Evolutionary conservation across 2,113 vertebrate genomes (phyloP).

Genomic region (Oenanthe melanoleuca): DNA sequence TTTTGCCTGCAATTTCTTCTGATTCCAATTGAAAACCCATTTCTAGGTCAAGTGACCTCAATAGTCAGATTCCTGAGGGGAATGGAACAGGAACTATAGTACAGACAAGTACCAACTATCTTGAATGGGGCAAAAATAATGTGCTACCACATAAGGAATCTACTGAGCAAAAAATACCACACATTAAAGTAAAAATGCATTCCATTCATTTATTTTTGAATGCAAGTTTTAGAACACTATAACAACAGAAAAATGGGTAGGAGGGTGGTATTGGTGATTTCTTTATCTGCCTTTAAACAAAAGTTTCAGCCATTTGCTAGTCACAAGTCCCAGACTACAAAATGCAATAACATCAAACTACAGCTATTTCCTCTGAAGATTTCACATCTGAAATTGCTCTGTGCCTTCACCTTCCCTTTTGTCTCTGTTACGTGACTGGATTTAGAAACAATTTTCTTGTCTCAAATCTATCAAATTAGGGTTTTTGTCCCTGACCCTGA

Average conservation of each 20-base stretch:
- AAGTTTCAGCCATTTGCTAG: not conserved
- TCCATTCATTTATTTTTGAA: not conserved
- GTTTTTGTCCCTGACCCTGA: not conserved
- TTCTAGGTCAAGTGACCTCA: slow-evolving; percentile 13
- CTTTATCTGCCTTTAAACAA: not conserved
- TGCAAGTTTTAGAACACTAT: not conserved
- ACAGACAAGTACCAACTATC: not conserved
- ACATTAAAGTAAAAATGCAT: not conserved
- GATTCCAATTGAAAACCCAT: not conserved
- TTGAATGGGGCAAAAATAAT: not conserved
- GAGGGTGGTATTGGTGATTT: not conserved
- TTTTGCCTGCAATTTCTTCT: not conserved
- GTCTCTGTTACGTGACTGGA: not conserved
- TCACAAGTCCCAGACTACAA: not conserved
- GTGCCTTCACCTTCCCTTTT: slow-evolving; percentile 25
- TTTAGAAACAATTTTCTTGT: not conserved
- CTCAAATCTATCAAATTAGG: not conserved
- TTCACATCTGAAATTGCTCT: slow-evolving; percentile 43
- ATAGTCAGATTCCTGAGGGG: not conserved
- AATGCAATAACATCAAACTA: not conserved
- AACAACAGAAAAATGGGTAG: not conserved
- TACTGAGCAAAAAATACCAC: not conserved
- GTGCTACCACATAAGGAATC: not conserved
- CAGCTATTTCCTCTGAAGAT: slow-evolving; percentile 22
- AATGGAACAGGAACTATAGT: not conserved